Base-by-base conservation (phyloP, 2,797 vertebrate species). In the Acanthurus lineatus region DNA sequence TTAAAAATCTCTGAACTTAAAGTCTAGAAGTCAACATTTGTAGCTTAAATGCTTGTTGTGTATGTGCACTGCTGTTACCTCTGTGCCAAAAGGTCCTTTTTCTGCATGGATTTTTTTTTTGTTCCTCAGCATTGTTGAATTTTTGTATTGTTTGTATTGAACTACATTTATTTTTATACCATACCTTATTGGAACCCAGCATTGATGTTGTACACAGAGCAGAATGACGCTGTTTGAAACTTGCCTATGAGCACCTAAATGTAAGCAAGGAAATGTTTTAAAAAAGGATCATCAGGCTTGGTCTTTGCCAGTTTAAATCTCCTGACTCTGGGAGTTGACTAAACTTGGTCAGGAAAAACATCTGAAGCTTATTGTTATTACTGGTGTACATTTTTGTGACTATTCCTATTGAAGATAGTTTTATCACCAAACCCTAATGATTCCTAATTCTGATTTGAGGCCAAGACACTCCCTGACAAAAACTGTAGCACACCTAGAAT, bases 71-170 rank as follows among this genome's bases (percentile, higher is more conserved):
- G 52, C 16, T 67, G 32, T 53, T 60, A 42, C 17, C 35, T 14
- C 25, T 73, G 38, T 76, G 53, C 62, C 53, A 71, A 71, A 76
- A 58, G 44, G 10, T 20, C 20, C 45, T 48, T 57, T 40, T 10
- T 56, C 8, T 58, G 28, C 20, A 3, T 6, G 11, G 22, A 32
- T 32, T 32, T 32, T 32, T 28, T 45, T 40, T 60, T 68, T 72
- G 19, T 71, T 40, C 48, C 58, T 70, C 56, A 66, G 56, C 51
- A 49, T 22, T 20, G 19, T 17, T 59, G 8, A 14, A 7, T 17
- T 49, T 56, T 35, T 54, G 45, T 61, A 22, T 40, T 40, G 4
- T 11, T 42, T 66, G 10, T 62, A 38, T 59, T 72, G 57, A 9
- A 48, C n/a, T 58, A 54, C 6, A 70, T 68, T 40, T 42, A 38